These are phyloP conservation scores for Thaumetopoea pityocampa DNA, from an alignment of 1,140 invertebrate species.

Conservation along the genomic window DNA sequence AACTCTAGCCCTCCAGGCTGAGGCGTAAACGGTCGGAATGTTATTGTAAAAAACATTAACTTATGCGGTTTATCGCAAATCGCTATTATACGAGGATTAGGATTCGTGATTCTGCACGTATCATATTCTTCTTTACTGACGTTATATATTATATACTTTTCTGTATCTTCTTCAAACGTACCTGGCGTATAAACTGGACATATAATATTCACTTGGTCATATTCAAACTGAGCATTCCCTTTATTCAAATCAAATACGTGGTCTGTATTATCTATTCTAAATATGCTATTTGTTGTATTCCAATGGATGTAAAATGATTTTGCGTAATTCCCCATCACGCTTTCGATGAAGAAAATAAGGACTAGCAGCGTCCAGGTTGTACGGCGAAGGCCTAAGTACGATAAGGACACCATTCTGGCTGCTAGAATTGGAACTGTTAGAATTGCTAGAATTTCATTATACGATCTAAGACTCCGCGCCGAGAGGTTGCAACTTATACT, in stretches of 20 bases:
- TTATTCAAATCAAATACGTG: slow-evolving; percentile 98
- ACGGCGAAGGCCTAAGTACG: slow-evolving; percentile 60
- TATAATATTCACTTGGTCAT: slow-evolving; percentile 96
- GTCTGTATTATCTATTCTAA: slow-evolving; percentile 97
- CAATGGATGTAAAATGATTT: slow-evolving; percentile 91
- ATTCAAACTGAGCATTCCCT: slow-evolving; percentile 94
- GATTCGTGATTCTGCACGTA: slow-evolving; percentile 95
- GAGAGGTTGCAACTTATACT: slow-evolving; percentile 2
- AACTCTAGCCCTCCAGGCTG: slow-evolving; percentile 96
- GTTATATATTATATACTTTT: slow-evolving; percentile 98
- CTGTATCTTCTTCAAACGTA: slow-evolving; percentile 91
- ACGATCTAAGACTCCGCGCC: slow-evolving; percentile 30
- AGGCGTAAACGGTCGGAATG: slow-evolving; percentile 96
- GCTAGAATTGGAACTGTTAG: no score
- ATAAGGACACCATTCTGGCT: slow-evolving; percentile 66
- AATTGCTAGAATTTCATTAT: slow-evolving; percentile 53
- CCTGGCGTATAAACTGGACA: slow-evolving; percentile 93
- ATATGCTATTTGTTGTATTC: slow-evolving; percentile 93
- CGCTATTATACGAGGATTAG: slow-evolving; percentile 93
- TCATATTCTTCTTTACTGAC: slow-evolving; percentile 97
- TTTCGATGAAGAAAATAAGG: slow-evolving; percentile 86
- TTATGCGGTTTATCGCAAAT: slow-evolving; percentile 96
- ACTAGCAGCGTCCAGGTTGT: slow-evolving; percentile 73
- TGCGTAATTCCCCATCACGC: slow-evolving; percentile 86
- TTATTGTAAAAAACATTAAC: slow-evolving; percentile 97